Evolutionary conservation across 2,113 vertebrate species (phyloP).

Genomic region (Xenopus laevis): DNA sequence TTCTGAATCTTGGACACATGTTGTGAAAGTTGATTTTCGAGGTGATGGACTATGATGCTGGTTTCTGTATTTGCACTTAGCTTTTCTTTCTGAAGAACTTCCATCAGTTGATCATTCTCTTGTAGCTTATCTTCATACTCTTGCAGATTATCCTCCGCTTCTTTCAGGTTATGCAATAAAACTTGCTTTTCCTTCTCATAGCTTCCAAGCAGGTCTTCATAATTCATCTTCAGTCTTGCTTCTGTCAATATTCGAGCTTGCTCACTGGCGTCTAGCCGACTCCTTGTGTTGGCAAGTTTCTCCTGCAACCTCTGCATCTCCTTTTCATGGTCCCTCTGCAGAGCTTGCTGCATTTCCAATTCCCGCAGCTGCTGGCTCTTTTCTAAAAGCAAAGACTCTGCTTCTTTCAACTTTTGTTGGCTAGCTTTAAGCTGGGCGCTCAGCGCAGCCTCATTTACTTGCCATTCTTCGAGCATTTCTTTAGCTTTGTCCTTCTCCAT

Average conservation of each 20-base stretch:
- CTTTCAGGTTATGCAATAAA: conserved; percentile 72
- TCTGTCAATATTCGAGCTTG: conserved; percentile 79
- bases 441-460: conserved; percentile 68
- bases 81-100: conserved; percentile 76
- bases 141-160: conserved; percentile 72
- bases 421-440: conserved; percentile 82
- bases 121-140: conserved; percentile 77
- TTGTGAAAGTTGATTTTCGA: conserved; percentile 77
- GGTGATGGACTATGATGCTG: conserved; percentile 72
- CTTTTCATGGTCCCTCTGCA: conserved; percentile 81
- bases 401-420: conserved; percentile 80
- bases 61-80: conserved; percentile 66
- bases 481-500: conserved; percentile 78
- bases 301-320: conserved; percentile 86
- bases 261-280: conserved; percentile 75
- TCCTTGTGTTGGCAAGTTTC: conserved; percentile 74
- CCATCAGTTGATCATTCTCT: conserved; percentile 77
- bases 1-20: conserved; percentile 73
- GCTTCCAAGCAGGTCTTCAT: conserved; percentile 73
- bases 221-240: conserved; percentile 81
- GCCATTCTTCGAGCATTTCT: conserved; percentile 81
- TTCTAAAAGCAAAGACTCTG: conserved; percentile 81
- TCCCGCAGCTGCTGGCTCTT: conserved; percentile 84
- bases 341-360: conserved; percentile 81
- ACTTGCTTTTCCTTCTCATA: conserved; percentile 82